Evolutionary conservation across 2,888 invertebrate species (phyloP).

Genomic region (Tiphia femorata): DNA sequence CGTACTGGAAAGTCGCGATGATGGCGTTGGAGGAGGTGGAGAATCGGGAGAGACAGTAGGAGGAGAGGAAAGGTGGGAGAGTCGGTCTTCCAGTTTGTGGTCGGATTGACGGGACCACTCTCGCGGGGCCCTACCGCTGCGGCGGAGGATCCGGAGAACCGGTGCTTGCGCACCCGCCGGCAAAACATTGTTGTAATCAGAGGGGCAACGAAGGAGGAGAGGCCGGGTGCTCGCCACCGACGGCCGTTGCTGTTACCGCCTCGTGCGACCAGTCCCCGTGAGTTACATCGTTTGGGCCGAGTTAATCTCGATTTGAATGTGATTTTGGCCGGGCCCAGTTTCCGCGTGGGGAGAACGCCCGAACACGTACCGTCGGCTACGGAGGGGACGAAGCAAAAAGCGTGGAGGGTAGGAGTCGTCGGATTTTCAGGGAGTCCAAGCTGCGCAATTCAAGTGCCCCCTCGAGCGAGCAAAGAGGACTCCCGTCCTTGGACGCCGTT

Average conservation of each 20-base stretch:
- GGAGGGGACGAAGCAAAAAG: conserved; percentile 18
- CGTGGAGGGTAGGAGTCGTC: not conserved
- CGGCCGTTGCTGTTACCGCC: too few species aligned
- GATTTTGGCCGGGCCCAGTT: conserved; percentile 42
- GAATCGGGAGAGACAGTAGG: too few species aligned
- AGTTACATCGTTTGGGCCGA: conserved; percentile 23
- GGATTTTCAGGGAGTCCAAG: conserved; percentile 7
- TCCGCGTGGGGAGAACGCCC: not conserved
- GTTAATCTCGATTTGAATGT: conserved; percentile 45
- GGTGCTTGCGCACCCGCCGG: too few species aligned
- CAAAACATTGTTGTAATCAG: too few species aligned
- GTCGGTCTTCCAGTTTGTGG: not conserved
- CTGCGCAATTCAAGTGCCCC: conserved; percentile 31
- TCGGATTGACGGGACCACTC: too few species aligned
- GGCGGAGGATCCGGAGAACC: too few species aligned
- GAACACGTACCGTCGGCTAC: conserved; percentile 33
- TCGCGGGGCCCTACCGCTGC: too few species aligned
- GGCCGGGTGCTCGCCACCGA: too few species aligned
- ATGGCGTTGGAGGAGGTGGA: not conserved
- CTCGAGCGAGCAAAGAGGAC: too few species aligned
- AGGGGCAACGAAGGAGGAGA: too few species aligned
- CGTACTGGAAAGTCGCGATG: conserved; percentile 4
- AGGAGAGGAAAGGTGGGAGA: too few species aligned
- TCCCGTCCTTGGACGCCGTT: conserved; percentile 6
- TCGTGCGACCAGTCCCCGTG: conserved; percentile 19